Evolutionary conservation across 2,797 vertebrate species (phyloP), one percentile per base, ranked within the genome.

Genomic region (Syngnathus rostellatus): DNA sequence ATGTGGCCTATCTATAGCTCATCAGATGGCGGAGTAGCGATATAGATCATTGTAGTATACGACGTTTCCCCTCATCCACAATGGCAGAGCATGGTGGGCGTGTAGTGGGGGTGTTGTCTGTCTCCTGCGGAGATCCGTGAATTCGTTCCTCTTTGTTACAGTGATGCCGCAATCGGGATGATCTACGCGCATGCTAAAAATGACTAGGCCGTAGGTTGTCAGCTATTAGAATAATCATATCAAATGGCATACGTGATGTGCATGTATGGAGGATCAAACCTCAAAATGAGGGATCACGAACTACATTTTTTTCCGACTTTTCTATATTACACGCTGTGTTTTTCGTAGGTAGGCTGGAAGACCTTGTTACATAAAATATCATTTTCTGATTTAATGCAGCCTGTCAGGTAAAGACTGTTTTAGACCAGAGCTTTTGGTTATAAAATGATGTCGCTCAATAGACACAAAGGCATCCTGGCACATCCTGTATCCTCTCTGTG

Each of bases 161-260:
- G 78, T 82, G 84, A 73, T 87, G 87, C 86, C 85, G 87, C 85
- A 88, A 85, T 87, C 84, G 64, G 75, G 78, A 85, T 82, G 80
- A 69, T 76, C 46, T 78, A 72, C 66, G 70, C 72, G 65, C 62
- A 48, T 64, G 65, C 72, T 69, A 59, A 50, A 66, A 63, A 60
- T 38, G 55, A 58, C 16, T 6, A 58, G 25, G 25, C 55, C 31
- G 55, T 17, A 31, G 31, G 8, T 31, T 31, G 8, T 38, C 14
- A 37, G 12, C 16, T 58, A 14, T 57, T 12, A 21, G 6, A 2
- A 41, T 21, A 21, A 10, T 9, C n/a, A 11, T 6, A 7, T 57
- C 14, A 41, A 61, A 61, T 43, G 5, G 9, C 16, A 19, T 8
- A 37, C 38, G 55, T 38, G 31, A 37, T 21, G 19, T 40, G 19